These are phyloP conservation scores for Caretta caretta DNA, from an alignment of 2,113 vertebrate genomes.

Conservation along the genomic window DNA sequence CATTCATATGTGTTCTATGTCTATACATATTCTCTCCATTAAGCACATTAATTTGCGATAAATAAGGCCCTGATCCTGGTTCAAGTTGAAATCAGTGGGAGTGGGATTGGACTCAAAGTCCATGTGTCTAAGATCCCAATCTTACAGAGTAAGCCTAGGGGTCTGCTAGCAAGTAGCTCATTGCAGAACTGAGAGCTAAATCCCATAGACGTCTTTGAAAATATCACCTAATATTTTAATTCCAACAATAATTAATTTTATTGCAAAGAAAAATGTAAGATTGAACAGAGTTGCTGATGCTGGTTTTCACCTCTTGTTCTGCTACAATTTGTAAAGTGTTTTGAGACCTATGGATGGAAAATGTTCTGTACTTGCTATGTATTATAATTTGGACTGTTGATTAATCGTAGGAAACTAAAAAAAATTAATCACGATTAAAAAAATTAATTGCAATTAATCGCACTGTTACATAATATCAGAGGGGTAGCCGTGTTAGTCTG, in stretches of 20 bases:
- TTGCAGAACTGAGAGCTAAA: not conserved
- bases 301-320: not conserved
- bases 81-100: not conserved
- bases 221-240: not conserved
- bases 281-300: not conserved
- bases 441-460: no score
- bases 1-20: not conserved
- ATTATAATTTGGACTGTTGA: not conserved
- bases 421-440: no score
- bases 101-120: not conserved
- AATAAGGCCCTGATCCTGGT: not conserved
- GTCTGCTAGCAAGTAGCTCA: not conserved
- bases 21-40: not conserved
- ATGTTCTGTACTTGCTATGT: fast-evolving
- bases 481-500: no score
- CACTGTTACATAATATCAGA: no score
- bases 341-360: not conserved
- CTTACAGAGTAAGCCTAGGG: not conserved
- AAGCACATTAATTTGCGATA: not conserved
- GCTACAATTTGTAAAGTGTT: not conserved
- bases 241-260: not conserved
- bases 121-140: not conserved
- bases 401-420: no score
- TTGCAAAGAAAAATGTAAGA: not conserved
- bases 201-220: not conserved